Conservation (phyloP, 1,140 invertebrate species). For the Saccostrea glomerata region DNA sequence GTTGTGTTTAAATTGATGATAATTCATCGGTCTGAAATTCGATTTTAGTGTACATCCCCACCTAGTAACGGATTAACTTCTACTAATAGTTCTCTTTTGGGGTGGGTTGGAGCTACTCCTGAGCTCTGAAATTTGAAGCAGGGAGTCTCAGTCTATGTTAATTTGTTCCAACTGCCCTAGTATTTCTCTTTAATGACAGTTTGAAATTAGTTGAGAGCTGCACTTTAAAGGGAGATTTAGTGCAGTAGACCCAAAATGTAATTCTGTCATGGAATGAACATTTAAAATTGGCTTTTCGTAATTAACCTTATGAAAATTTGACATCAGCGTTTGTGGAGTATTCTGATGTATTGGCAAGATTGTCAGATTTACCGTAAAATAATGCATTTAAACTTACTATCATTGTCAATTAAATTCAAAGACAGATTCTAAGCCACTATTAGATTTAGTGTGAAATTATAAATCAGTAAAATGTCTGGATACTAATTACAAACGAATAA, state of each 20-base stretch:
- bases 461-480: background rate
- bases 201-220: background rate
- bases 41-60: background rate
- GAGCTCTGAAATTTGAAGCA: background rate
- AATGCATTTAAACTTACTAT: slow-evolving; percentile 18
- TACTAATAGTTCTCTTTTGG: background rate
- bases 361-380: slow-evolving; percentile 34
- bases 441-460: slow-evolving; percentile 23
- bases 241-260: background rate
- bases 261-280: slow-evolving; percentile 14
- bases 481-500: background rate
- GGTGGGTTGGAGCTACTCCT: background rate
- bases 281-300: background rate
- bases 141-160: background rate
- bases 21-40: background rate
- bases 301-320: slow-evolving; percentile 10
- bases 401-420: background rate
- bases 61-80: background rate
- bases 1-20: slow-evolving; percentile 4
- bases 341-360: slow-evolving; percentile 22
- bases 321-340: background rate
- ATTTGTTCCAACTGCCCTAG: background rate
- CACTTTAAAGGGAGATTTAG: background rate
- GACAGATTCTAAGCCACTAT: background rate
- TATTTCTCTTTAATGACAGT: slow-evolving; percentile 13